These are phyloP conservation scores for Steatornis caripensis DNA, from an alignment of 2,113 vertebrate species.

Conservation along the genomic window DNA sequence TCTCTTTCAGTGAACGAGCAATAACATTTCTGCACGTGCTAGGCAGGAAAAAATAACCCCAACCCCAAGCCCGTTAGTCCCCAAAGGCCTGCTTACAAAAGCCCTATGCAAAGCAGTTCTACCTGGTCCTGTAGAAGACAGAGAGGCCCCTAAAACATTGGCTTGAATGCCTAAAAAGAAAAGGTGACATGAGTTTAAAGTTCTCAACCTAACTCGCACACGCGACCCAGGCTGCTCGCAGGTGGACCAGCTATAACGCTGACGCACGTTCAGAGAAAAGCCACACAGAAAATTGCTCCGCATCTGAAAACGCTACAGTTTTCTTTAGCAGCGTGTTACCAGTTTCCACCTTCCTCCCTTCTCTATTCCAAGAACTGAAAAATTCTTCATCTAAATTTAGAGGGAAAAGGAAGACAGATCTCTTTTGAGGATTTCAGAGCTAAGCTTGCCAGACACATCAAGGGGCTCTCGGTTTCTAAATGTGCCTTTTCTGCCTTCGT, in stretches of 20 bases:
- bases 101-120: slow-evolving; percentile 60
- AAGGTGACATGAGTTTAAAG: slow-evolving; percentile 56
- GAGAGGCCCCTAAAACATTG: slow-evolving; percentile 62
- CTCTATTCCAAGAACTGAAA: not conserved
- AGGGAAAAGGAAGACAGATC: slow-evolving; percentile 25
- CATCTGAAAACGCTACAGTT: not conserved
- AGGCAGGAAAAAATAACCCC: slow-evolving; percentile 26
- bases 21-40: slow-evolving; percentile 25
- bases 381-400: slow-evolving; percentile 53
- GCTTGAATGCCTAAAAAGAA: slow-evolving; percentile 62
- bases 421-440: slow-evolving; percentile 41
- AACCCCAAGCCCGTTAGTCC: slow-evolving; percentile 46
- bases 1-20: not conserved
- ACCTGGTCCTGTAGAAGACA: slow-evolving; percentile 63
- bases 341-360: slow-evolving; percentile 25
- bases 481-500: slow-evolving; percentile 1
- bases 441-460: slow-evolving; percentile 49
- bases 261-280: not conserved
- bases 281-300: not conserved
- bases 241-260: not conserved
- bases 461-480: slow-evolving; percentile 19
- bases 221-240: not conserved
- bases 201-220: slow-evolving; percentile 32
- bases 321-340: not conserved
- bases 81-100: slow-evolving; percentile 53